Base-by-base conservation (phyloP, 2,888 invertebrate genomes). In the Xylota segnis region DNA sequence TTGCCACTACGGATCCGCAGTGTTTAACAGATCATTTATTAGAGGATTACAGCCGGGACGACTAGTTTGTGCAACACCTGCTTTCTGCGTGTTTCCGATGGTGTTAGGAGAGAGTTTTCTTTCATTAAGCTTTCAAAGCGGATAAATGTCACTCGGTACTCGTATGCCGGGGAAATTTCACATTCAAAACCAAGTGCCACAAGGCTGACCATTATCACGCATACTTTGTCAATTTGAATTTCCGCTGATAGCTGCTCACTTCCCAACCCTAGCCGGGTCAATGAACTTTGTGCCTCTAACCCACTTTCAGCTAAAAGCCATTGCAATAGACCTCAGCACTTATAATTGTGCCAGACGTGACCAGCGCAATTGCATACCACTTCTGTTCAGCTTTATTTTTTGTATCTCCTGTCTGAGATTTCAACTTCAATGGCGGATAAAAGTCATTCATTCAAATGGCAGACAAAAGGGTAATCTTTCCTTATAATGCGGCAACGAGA, bases 361-460 rank as follows among this genome's bases (percentile, higher is more conserved):
- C 40, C 23, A 59, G 59, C 59, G 27, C 63, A 76, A 50, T 65
- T 71, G 32, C 54, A 18, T 45, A 18, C 68, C 63, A 83, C 71
- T 58, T 66, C 65, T 56, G 71, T 71, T 63, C 70, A n/a, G n/a
- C 61, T 65, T 6, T 54, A 54, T 54, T n/a, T 50, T 29, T 79
- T 50, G 23, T 23, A 23, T 37, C 32, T 63, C 18, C 72, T 72
- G 52, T 66, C 59, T 63, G 43, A 61, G 78, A 78, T 74, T 74
- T 32, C 45, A 70, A 50, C 47, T 65, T 54, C 54, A 75, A 71
- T 66, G 84, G 74, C 75, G 84, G 70, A 84, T 81, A 76, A 84
- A 84, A 84, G 71, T 75, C 79, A 84, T 79, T 75, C 79, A 84
- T 79, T 84, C 52, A 79, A 84, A 65, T 65, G 61, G 43, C 70